Percentiles rank a stretch among this genome's conserved stretches.
These are phyloP conservation scores for Sebastolobus alascanus DNA, from an alignment of 2,797 vertebrate genomes.

Conservation along the genomic window DNA sequence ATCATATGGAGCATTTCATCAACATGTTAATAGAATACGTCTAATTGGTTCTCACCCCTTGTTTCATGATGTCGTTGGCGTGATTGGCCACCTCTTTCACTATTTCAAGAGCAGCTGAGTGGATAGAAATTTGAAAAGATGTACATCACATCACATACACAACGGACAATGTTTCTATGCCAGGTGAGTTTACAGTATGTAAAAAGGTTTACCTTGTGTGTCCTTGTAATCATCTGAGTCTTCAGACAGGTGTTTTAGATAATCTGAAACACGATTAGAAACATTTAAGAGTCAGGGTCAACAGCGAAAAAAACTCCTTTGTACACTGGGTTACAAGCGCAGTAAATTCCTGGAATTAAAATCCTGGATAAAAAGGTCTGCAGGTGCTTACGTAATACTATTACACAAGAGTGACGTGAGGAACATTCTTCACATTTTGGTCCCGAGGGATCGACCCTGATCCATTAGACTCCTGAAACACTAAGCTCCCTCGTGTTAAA, in stretches of 20 bases:
- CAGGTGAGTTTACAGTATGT: not conserved
- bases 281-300: constrained; percentile 1
- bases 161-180: not conserved
- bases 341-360: constrained; percentile 58
- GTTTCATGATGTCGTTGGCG: constrained; percentile 98
- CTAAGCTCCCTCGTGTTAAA: constrained; percentile 61
- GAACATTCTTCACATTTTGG: constrained; percentile 70
- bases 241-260: constrained; percentile 93
- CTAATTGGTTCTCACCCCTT: constrained; percentile 88
- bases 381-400: constrained; percentile 65
- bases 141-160: not conserved
- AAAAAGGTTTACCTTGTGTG: constrained; percentile 89
- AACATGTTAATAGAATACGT: not conserved
- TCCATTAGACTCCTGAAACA: constrained; percentile 50
- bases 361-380: constrained; percentile 51
- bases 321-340: constrained; percentile 18
- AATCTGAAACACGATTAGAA: constrained; percentile 86
- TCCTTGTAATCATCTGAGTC: constrained; percentile 92
- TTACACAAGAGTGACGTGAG: constrained; percentile 52
- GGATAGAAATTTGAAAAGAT: constrained; percentile 12
- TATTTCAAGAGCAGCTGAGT: constrained; percentile 91
- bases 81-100: constrained; percentile 98
- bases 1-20: not conserved
- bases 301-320: not conserved
- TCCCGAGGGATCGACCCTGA: constrained; percentile 10